These are phyloP conservation scores for Hippocampus guttulatus DNA, from an alignment of 2,113 vertebrate species.

Conservation along the genomic window DNA sequence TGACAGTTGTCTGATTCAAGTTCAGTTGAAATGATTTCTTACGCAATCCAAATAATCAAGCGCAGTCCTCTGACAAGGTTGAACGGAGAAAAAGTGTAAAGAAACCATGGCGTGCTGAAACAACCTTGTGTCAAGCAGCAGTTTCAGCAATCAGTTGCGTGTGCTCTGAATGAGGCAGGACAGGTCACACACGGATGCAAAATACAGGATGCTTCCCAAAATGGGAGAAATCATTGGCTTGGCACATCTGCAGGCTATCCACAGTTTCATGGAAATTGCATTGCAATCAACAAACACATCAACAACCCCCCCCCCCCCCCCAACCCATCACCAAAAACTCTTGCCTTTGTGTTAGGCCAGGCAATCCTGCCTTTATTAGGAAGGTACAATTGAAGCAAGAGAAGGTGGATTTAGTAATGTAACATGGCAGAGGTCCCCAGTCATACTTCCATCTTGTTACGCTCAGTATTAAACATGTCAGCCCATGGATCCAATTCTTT, in stretches of 20 bases:
- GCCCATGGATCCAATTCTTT: slow-evolving; percentile 23
- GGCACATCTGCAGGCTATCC: neutral
- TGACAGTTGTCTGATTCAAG: too few relatives aligned
- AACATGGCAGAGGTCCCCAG: slow-evolving; percentile 27
- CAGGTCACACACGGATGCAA: neutral
- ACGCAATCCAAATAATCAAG: neutral
- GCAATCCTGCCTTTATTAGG: neutral
- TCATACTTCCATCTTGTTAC: slow-evolving; percentile 38
- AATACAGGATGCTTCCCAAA: neutral
- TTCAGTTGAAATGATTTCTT: too few relatives aligned
- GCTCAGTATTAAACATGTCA: slow-evolving; percentile 21
- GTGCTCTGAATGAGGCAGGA: too few relatives aligned
- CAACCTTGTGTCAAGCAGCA: neutral
- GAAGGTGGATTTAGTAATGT: neutral
- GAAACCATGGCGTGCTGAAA: neutral
- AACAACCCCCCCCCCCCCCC: neutral
- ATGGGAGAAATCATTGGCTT: neutral
- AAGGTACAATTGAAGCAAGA: neutral
- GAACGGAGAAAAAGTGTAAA: neutral
- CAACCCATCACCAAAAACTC: neutral
- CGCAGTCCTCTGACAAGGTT: neutral
- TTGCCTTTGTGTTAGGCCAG: neutral
- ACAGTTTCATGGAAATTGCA: neutral
- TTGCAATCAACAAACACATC: neutral
- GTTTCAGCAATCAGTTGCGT: neutral